These are phyloP conservation scores for Ctenochaetus hawaiiensis DNA, from an alignment of 2,797 vertebrate species.

Conservation along the genomic window DNA sequence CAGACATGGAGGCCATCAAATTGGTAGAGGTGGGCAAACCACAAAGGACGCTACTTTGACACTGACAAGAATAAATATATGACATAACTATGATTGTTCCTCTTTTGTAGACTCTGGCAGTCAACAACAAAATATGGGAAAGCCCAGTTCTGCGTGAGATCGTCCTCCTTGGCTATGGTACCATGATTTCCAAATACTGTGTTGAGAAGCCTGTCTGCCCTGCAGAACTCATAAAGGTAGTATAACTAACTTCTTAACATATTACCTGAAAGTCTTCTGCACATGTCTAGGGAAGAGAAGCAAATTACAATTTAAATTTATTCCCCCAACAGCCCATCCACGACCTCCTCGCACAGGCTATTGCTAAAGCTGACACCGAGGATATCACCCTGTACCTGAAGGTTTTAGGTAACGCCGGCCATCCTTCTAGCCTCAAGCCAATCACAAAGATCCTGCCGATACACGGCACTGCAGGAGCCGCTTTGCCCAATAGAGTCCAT, in stretches of 20 bases:
- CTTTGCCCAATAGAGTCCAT: constrained; percentile 78
- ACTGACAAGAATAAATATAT: neutral
- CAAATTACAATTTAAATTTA: neutral
- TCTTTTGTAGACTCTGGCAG: constrained; percentile 59
- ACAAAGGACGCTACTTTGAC: neutral
- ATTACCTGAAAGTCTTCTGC: constrained; percentile 27
- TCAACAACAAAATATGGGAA: constrained; percentile 53
- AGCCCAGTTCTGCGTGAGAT: constrained; percentile 80
- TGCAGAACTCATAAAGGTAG: constrained; percentile 85
- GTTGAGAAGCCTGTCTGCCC: constrained; percentile 74
- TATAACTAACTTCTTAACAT: neutral
- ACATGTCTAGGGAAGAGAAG: constrained; percentile 8
- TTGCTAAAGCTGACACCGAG: constrained; percentile 58
- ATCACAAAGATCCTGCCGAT: constrained; percentile 75
- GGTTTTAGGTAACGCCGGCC: constrained; percentile 85
- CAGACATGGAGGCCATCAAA: constrained; percentile 79
- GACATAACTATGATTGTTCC: neutral
- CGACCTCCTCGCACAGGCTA: constrained; percentile 68
- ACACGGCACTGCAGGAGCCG: constrained; percentile 73
- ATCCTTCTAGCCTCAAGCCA: constrained; percentile 66
- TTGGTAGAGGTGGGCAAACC: constrained; percentile 67
- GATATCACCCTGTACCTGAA: constrained; percentile 83
- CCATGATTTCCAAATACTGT: constrained; percentile 87
- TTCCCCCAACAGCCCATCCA: constrained; percentile 80
- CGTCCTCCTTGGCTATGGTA: constrained; percentile 86